Evolutionary conservation across 2,888 invertebrate species (phyloP).

Genomic region (Poecilobothrus nobilitatus): DNA sequence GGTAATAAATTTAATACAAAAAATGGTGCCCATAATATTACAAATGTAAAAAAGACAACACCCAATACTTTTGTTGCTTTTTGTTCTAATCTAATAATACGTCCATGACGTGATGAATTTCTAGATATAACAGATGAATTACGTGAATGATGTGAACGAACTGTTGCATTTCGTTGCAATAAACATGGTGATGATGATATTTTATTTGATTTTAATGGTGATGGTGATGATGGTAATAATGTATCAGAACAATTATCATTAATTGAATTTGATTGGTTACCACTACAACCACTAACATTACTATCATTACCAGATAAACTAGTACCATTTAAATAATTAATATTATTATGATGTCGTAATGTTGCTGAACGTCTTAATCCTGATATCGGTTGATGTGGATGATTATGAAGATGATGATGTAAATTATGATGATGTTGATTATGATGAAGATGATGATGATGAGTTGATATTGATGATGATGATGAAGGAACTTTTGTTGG

Average conservation of each 20-base stretch:
- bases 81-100: slow-evolving; percentile 81
- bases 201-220: slow-evolving; percentile 41
- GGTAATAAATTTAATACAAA: slow-evolving; percentile 82
- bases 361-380: slow-evolving; percentile 54
- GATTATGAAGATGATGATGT: slow-evolving; percentile 29
- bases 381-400: slow-evolving; percentile 33
- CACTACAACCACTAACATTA: slow-evolving; percentile 9
- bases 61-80: slow-evolving; percentile 94
- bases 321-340: slow-evolving; percentile 28
- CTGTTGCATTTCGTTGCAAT: slow-evolving; percentile 49
- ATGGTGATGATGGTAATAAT: slow-evolving; percentile 11
- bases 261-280: not conserved
- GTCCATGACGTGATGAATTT: slow-evolving; percentile 72
- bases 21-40: slow-evolving; percentile 92
- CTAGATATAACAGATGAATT: slow-evolving; percentile 75
- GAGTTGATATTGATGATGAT: slow-evolving; percentile 32
- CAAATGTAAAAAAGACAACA: slow-evolving; percentile 90
- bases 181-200: slow-evolving; percentile 52
- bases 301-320: slow-evolving; percentile 25
- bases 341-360: slow-evolving; percentile 47
- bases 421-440: slow-evolving; percentile 45
- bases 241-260: not conserved
- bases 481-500: slow-evolving; percentile 38
- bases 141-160: slow-evolving; percentile 64
- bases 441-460: slow-evolving; percentile 27